Base-by-base conservation (phyloP, 2,113 vertebrate species). In the Lepus europaeus region DNA sequence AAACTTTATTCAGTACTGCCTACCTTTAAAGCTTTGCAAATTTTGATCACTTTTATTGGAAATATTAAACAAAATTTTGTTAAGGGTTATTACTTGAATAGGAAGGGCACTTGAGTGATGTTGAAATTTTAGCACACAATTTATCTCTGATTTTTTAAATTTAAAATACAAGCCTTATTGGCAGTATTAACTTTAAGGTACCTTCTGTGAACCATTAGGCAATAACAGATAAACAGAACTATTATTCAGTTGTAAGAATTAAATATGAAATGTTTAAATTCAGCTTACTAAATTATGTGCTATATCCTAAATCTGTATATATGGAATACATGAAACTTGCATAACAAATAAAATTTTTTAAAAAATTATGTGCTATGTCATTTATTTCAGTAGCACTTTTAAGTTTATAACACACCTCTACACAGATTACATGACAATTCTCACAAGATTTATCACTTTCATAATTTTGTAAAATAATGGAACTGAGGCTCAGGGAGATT, bases 91-190 rank as follows among this genome's bases (percentile, higher is more conserved):
- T 81, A 73, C 53, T 93, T 91, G 61, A 23, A 36, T 36, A 83
- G 61, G n/a, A 8, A 6, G 8, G 29, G 51, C 36, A 77, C 1
- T 23, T 74, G 29, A 70, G 5, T 39, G 70, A 64, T 79, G 31
- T 82, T 64, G 29, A 90, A 39, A 94, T 64, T n/a, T 49, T 9
- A 87, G 72, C 10, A 8, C 6, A 8, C 17, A 84, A 69, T 25
- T 80, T 2, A 88, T 6, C n/a, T 85, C 53, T 83, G 51, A 89
- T 73, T 39, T 39, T 93, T 94, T 93, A 74, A 66, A 92, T 69
- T 89, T 92, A 36, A 68, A 85, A 79, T 10, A 88, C 0, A 63
- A 27, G 8, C 2, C 6, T 87, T 89, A 69, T 39, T 59, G 53
- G 10, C 3, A 61, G 13, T 68, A 79, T 29, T 74, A 27, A 72